Base-by-base conservation (phyloP, 1,140 invertebrate genomes). In the Helicoverpa armigera region DNA sequence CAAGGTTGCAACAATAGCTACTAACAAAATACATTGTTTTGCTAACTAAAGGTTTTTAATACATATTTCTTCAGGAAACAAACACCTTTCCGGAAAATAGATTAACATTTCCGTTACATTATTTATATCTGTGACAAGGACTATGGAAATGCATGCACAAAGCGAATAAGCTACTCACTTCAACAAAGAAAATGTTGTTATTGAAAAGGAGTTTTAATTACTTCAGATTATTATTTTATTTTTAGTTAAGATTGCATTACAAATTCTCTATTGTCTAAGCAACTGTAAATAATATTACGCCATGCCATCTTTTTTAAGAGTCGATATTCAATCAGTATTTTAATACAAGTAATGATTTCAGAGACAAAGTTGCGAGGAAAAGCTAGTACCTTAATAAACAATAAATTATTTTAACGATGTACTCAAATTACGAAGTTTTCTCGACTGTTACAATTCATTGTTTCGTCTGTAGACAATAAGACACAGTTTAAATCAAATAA, bases 401-500 rank as follows among this genome's bases (percentile, higher is more conserved):
- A 43, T 16, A 11, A 69, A 69, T 69, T 69, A 50, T 69, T 50
- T 3, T 69, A 69, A 69, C 43, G 43, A 23, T 69, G 43, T 69
- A 23, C 16, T 69, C 50, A 10, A 69, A 69, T 69, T 18, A 50
- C 43, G 31, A 69, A 69, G 43, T 69, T 69, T 50, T 50, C 43
- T 3, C 43, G 3, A 18, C 18, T 67, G 63, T 50, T 11, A 67
- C 35, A 48, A 48, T 67, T 31, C 43, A 67, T 67, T 67, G 43
- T 50, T 23, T 43, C 65, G 43, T 50, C n/a, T 18, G 43, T 12
- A 13, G 61, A 16, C 35, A 69, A 69, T 69, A 13, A 13, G 43
- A 18, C 43, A 69, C 65, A 69, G 43, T 23, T 61, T 69, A 50
- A 50, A 48, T 18, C 65, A 69, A 69, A 69, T 69, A 69, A 12